Evolutionary conservation across 2,113 vertebrate species (phyloP).

Genomic region (Larimichthys crocea): DNA sequence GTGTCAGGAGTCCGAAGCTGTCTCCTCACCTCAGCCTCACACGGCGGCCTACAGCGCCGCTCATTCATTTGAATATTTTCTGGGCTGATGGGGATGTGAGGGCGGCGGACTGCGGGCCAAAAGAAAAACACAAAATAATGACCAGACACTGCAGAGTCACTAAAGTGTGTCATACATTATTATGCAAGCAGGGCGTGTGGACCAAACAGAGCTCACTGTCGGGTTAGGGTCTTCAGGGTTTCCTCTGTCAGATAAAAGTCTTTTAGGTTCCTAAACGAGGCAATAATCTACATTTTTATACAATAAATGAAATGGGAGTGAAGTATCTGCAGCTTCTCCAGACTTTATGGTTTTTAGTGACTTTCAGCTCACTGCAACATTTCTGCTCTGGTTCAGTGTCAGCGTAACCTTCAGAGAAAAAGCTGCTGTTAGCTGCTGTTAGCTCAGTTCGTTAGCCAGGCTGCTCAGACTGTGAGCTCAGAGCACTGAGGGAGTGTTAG

Average conservation of each 20-base stretch:
- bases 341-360: background rate
- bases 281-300: background rate
- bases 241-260: background rate
- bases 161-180: slow-evolving; percentile 50
- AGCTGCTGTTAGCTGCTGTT: background rate
- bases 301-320: background rate
- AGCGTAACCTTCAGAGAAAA: background rate
- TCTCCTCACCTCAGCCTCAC: slow-evolving; percentile 59
- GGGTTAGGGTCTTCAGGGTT: background rate
- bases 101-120: background rate
- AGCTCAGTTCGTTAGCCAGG: no score
- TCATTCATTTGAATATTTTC: slow-evolving; percentile 51
- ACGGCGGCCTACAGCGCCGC: slow-evolving; percentile 16
- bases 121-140: slow-evolving; percentile 48
- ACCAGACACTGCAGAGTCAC: slow-evolving; percentile 43
- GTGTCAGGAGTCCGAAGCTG: slow-evolving; percentile 48
- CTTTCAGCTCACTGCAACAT: no score
- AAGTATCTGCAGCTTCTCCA: no score
- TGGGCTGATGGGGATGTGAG: slow-evolving; percentile 47
- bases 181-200: slow-evolving; percentile 31
- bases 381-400: no score
- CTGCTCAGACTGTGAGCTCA: no score
- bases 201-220: background rate
- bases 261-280: background rate
- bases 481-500: no score